Conservation (phyloP, 2,888 invertebrate genomes). For the Lissonota sp. region DNA sequence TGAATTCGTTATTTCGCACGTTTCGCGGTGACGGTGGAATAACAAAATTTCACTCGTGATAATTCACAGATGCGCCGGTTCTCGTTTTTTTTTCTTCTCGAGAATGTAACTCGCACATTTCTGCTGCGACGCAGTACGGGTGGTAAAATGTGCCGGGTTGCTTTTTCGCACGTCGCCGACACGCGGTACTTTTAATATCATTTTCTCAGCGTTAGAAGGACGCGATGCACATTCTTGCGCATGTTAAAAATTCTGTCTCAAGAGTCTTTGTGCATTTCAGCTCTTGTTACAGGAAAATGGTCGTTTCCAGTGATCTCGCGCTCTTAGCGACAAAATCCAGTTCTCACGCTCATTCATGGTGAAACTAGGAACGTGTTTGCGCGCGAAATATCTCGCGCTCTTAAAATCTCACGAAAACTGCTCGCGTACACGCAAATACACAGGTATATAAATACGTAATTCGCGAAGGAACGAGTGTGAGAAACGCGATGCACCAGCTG, state of each 20-base stretch:
- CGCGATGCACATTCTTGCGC: neutral
- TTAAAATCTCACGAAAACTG: slow-evolving; percentile 23
- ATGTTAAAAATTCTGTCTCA: neutral
- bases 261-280: no score
- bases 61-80: slow-evolving; percentile 46
- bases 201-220: neutral
- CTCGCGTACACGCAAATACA: slow-evolving; percentile 13
- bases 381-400: slow-evolving; percentile 51
- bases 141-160: neutral
- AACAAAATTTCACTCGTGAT: slow-evolving; percentile 47
- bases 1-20: slow-evolving; percentile 11
- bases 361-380: slow-evolving; percentile 48
- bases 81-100: slow-evolving; percentile 14
- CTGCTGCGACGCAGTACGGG: neutral
- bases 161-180: neutral
- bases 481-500: slow-evolving; percentile 52
- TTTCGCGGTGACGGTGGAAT: neutral
- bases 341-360: neutral
- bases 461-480: slow-evolving; percentile 26
- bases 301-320: slow-evolving; percentile 1
- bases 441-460: slow-evolving; percentile 37
- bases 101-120: neutral
- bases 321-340: neutral
- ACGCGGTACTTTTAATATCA: neutral
- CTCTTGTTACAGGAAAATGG: neutral